phyloP scores from a whole-genome alignment of 2,113 vertebrate species.

The Myodes glareolus region DNA sequence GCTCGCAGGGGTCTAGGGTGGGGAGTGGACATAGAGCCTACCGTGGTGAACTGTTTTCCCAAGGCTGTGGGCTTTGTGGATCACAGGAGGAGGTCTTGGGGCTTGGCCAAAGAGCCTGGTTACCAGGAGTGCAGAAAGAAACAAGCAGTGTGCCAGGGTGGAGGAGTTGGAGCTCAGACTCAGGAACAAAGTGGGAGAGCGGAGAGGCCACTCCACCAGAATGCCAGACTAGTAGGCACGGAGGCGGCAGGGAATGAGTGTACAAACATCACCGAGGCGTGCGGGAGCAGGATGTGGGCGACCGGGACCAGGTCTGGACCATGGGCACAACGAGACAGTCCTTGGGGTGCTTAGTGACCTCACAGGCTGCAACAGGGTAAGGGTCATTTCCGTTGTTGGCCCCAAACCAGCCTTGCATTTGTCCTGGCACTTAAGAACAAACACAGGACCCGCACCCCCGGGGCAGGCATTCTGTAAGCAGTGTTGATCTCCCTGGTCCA shows the following conservation, averaged over 20 bases:
- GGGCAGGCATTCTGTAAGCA: neutral
- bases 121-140: conserved; percentile 64
- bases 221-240: conserved; percentile 9
- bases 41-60: conserved; percentile 19
- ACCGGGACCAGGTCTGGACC: neutral
- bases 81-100: conserved; percentile 57
- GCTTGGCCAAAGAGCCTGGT: conserved; percentile 45
- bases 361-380: neutral
- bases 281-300: neutral
- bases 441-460: neutral
- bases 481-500: neutral
- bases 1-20: neutral
- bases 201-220: neutral
- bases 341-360: neutral
- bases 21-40: neutral
- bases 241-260: neutral
- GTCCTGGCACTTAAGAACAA: neutral
- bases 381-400: neutral
- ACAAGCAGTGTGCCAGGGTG: conserved; percentile 23
- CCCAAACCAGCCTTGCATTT: neutral
- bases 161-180: conserved; percentile 51
- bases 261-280: neutral
- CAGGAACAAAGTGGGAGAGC: conserved; percentile 47
- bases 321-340: no score
- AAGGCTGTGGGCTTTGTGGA: conserved; percentile 1